phyloP scores from a whole-genome alignment of 2,113 vertebrate species.

The Callipepla californica region DNA sequence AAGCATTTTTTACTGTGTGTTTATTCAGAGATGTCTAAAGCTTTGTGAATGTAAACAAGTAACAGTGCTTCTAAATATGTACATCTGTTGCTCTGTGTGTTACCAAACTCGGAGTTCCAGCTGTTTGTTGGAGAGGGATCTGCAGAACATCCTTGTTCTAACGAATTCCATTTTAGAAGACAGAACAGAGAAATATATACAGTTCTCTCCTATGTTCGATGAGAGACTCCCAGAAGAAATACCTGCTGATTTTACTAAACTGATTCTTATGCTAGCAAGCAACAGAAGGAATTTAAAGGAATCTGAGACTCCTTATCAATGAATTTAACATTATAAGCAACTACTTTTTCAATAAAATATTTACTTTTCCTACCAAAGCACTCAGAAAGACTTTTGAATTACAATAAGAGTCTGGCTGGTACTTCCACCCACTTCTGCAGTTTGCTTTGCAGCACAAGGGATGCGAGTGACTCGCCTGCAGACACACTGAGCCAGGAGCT shows the following conservation, averaged over 20 bases:
- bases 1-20: not conserved
- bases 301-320: not conserved
- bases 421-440: not conserved
- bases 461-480: not conserved
- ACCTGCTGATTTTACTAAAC: not conserved
- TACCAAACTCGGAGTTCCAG: not conserved
- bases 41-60: not conserved
- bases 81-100: not conserved
- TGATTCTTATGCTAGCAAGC: not conserved
- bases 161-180: not conserved
- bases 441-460: not conserved
- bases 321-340: conserved; percentile 43
- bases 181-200: not conserved
- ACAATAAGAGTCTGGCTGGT: not conserved
- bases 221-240: conserved; percentile 29
- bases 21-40: not conserved
- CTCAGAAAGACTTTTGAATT: not conserved
- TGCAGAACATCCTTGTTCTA: not conserved
- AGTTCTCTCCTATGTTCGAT: not conserved
- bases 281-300: not conserved
- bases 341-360: conserved; percentile 31
- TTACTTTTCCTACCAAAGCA: not conserved
- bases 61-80: not conserved
- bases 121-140: conserved; percentile 18
- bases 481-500: not conserved